Conservation (phyloP, 2,888 invertebrate species). For the Lomographa bimaculata region DNA sequence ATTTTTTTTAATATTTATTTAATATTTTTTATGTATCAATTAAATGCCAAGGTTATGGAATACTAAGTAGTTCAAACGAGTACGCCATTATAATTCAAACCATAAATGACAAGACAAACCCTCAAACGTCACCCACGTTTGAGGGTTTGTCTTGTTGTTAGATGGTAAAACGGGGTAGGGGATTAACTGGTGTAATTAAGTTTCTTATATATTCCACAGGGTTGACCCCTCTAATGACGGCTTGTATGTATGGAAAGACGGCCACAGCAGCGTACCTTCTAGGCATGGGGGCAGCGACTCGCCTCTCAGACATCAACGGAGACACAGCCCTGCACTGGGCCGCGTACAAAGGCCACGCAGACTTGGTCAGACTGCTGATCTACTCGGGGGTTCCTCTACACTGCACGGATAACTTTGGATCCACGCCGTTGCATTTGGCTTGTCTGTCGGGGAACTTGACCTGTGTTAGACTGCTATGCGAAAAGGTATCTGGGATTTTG, state of each 20-base stretch:
- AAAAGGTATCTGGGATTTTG: too few species aligned
- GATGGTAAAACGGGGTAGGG: too few species aligned
- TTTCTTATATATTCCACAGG: constrained; percentile 70
- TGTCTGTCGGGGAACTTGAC: constrained; percentile 94
- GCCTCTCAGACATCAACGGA: constrained; percentile 95
- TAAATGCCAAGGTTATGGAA: too few species aligned
- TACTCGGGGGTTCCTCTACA: constrained; percentile 96
- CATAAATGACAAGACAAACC: too few species aligned
- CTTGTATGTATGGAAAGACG: constrained; percentile 96
- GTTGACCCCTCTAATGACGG: constrained; percentile 94
- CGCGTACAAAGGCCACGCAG: constrained; percentile 95
- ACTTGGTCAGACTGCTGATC: constrained; percentile 93
- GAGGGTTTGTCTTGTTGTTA: too few species aligned
- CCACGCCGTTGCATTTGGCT: constrained; percentile 95
- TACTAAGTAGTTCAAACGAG: too few species aligned
- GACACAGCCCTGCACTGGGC: constrained; percentile 98
- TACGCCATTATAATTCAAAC: too few species aligned
- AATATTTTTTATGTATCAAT: too few species aligned
- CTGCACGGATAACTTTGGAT: constrained; percentile 96
- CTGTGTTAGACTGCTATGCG: constrained; percentile 93
- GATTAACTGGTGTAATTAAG: too few species aligned
- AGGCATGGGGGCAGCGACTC: constrained; percentile 94
- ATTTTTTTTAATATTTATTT: too few species aligned
- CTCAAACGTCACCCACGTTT: too few species aligned
- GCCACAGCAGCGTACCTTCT: constrained; percentile 95